phyloP scores from a whole-genome alignment of 2,888 invertebrate species.

The Parnassius mnemosyne region DNA sequence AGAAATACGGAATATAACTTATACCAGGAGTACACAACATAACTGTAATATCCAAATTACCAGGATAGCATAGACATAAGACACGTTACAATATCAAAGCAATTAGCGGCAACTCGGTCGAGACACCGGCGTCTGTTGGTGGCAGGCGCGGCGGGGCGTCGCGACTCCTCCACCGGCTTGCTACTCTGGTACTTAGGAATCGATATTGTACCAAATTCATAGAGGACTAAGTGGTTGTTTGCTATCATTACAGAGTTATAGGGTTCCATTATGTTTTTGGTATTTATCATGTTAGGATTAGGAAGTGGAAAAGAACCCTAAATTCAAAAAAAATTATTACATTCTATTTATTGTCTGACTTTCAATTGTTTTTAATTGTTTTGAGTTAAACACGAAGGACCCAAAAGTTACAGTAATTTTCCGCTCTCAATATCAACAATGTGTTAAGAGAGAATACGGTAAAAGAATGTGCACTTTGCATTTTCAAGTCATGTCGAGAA shows the following conservation, averaged over 20 bases:
- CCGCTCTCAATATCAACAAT: no score
- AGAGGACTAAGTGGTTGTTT: neutral
- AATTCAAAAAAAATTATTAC: no score
- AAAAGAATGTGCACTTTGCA: no score
- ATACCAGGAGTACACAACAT: constrained; percentile 10
- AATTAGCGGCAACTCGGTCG: constrained; percentile 37
- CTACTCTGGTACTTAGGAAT: constrained; percentile 25
- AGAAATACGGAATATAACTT: neutral
- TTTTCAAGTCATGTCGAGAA: no score
- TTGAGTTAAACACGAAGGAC: no score
- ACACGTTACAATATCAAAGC: constrained; percentile 35
- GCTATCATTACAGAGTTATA: neutral
- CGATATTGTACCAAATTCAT: constrained; percentile 21
- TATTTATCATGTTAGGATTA: no score
- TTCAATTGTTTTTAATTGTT: no score
- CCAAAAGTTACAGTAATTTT: no score
- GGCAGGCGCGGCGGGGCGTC: constrained; percentile 61
- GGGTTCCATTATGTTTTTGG: neutral
- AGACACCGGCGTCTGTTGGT: constrained; percentile 43
- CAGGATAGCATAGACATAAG: constrained; percentile 35
- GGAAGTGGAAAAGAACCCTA: no score
- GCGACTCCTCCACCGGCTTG: constrained; percentile 27
- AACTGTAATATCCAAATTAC: constrained; percentile 32
- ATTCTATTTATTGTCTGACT: no score
- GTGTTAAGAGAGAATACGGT: no score